These are phyloP conservation scores for Eudorcas thomsonii DNA, from an alignment of 2,113 vertebrate genomes.

Conservation along the genomic window DNA sequence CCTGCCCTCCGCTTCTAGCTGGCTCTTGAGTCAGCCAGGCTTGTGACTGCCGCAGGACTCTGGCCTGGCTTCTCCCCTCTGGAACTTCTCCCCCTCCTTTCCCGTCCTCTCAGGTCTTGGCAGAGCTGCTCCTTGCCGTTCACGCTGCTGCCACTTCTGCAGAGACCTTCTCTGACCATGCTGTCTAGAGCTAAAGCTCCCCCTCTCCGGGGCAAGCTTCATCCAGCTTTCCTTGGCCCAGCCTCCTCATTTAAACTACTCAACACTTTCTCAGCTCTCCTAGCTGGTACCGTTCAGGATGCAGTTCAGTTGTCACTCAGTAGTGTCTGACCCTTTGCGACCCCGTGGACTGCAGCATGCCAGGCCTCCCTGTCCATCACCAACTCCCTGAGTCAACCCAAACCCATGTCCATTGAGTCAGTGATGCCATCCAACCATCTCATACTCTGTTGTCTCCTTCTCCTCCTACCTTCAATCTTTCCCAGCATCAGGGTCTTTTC, in stretches of 20 bases:
- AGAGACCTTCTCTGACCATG: neutral
- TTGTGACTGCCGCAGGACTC: conserved; percentile 38
- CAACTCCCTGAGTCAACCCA: neutral
- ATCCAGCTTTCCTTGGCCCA: neutral
- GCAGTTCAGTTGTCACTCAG: neutral
- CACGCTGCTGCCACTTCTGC: neutral
- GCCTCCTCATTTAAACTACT: neutral
- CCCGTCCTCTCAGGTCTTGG: neutral
- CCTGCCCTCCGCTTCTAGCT: neutral
- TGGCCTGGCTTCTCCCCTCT: neutral
- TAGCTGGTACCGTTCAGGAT: neutral
- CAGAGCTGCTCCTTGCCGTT: neutral
- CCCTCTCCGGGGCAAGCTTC: too few relatives aligned
- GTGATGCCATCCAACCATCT: neutral
- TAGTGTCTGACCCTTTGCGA: neutral
- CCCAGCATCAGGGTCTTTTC: neutral
- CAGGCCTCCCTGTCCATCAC: neutral
- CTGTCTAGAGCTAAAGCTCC: neutral
- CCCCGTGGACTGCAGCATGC: neutral
- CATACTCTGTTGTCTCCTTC: neutral
- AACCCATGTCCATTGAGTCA: neutral
- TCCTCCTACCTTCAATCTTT: neutral
- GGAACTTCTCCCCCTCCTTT: neutral
- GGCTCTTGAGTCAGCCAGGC: neutral
- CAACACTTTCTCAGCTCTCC: neutral